Base-by-base conservation (phyloP, 2,888 invertebrate species). In the Sympetrum striolatum region DNA sequence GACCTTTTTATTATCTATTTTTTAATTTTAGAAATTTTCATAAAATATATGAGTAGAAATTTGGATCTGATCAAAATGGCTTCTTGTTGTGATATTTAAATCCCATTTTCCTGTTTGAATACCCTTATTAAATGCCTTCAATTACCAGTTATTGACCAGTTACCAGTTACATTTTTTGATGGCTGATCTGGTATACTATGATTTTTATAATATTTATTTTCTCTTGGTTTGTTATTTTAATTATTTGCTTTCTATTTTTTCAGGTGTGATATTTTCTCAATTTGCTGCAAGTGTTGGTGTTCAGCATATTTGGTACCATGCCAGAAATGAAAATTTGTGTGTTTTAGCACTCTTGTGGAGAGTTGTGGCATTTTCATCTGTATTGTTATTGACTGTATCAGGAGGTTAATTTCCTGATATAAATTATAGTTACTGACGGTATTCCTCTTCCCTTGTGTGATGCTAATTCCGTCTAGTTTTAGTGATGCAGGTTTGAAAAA, bases 291-390 rank as follows among this genome's bases (percentile, higher is more conserved):
- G 14, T 48, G 37, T 37, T 60, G 58, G 60, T 37, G 58, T 60
- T 60, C n/a, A 37, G 37, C 60, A 37, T 39, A 60, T 86, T 86
- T 86, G 86, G 86, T 37, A 22, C 22, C 8, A 35, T 35, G 86
- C 86, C 86, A 64, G 64, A 86, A 86, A 18, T 60, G 86, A 86
- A 60, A 86, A 60, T 86, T 60, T 86, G 86, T 82, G 82, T 86
- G 86, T 86, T 86, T 86, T 86, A 86, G 86, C 86, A 86, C 86
- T 86, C 73, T 31, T 73, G 73, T 73, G 25, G 73, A 73, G 25
- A 31, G 73, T 73, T 73, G 15, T 60, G 60, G 22, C 22, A 86
- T 37, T 37, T 0, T 58, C 64, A 86, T 60, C 37, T 37, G 60
- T 6, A 37, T 37, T 37, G 22, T 86, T 22, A 35, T 10, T 31